Conservation (phyloP, 2,113 vertebrate species). For the Thalassarche chlororhynchos region DNA sequence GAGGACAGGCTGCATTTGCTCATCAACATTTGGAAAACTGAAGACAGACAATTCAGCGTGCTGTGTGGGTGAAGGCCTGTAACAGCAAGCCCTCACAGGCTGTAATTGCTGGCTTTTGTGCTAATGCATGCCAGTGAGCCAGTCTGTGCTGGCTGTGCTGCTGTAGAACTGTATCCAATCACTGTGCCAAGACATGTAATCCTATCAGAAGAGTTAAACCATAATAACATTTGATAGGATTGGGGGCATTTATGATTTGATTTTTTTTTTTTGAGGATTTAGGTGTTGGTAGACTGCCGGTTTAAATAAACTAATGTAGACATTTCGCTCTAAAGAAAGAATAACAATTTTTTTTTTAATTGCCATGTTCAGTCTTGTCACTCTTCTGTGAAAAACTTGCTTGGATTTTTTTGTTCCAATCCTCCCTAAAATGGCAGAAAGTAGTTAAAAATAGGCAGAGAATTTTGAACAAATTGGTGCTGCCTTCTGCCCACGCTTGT, state of each 20-base stretch:
- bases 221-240: not conserved
- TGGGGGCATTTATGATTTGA: not conserved
- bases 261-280: not conserved
- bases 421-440: not conserved
- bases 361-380: not conserved
- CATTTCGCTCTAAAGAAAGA: not conserved
- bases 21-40: not conserved
- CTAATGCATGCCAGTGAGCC: accelerated
- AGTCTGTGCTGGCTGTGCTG: not conserved
- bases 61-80: not conserved
- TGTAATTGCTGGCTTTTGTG: not conserved
- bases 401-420: not conserved
- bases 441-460: not conserved
- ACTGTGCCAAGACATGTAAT: accelerated
- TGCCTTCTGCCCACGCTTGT: not conserved
- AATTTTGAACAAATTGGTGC: not conserved
- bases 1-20: not conserved
- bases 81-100: not conserved
- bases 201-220: not conserved
- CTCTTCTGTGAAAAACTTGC: not conserved
- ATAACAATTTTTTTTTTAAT: not conserved
- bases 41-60: accelerated
- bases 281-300: no score
- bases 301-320: not conserved
- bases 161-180: not conserved